Evolutionary conservation across 1,140 invertebrate genomes (phyloP).

Genomic region (Psix sp.): DNA sequence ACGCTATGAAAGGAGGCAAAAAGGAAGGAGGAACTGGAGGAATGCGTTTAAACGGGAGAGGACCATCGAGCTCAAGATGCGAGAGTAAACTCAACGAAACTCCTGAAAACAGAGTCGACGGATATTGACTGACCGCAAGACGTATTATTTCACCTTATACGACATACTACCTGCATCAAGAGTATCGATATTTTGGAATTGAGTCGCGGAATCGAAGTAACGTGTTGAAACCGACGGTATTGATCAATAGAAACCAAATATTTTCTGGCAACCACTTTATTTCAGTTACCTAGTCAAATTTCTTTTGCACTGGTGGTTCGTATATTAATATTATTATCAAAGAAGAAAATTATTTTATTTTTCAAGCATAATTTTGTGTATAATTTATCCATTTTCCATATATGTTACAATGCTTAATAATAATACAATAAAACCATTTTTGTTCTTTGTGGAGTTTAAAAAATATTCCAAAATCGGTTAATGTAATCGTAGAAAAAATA

Average conservation of each 20-base stretch:
- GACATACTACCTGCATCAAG: conserved; percentile 28
- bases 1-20: conserved; percentile 26
- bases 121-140: conserved; percentile 53
- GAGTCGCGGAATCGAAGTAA: conserved; percentile 18
- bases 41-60: conserved; percentile 40
- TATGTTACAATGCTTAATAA: too few relatives aligned
- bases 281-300: neutral
- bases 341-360: too few relatives aligned
- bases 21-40: conserved; percentile 19
- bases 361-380: too few relatives aligned
- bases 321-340: too few relatives aligned
- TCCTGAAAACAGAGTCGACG: conserved; percentile 26
- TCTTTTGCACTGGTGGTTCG: too few relatives aligned
- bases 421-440: too few relatives aligned
- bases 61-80: conserved; percentile 1
- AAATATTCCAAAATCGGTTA: too few relatives aligned
- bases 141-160: conserved; percentile 47
- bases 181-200: conserved; percentile 29
- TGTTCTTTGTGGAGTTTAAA: too few relatives aligned
- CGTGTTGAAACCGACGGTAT: neutral
- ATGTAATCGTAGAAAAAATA: too few relatives aligned
- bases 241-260: conserved; percentile 4
- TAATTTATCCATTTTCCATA: too few relatives aligned
- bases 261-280: neutral
- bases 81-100: conserved; percentile 43